A percentile compares a stretch with the other conserved stretches of the same genome.
phyloP scores from a whole-genome alignment of 2,113 vertebrate genomes.

The Tetrax tetrax region DNA sequence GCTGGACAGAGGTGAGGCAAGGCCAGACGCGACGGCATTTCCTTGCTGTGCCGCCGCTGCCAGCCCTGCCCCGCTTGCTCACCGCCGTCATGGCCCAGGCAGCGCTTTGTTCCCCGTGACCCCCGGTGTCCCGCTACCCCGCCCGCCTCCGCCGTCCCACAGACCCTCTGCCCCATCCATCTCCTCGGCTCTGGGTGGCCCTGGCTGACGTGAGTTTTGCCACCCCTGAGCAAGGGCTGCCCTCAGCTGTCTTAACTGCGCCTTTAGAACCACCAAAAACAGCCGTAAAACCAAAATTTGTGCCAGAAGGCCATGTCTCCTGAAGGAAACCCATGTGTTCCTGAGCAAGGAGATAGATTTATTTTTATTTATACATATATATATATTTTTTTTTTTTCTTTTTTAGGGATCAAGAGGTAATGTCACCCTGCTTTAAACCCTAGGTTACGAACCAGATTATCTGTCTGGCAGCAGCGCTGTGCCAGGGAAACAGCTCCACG shows the following conservation, averaged over 20 bases:
- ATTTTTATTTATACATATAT: no score
- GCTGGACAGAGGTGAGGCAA: neutral
- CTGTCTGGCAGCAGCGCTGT: accelerated
- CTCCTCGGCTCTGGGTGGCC: neutral
- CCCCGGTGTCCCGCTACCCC: neutral
- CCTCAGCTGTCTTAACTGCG: no score
- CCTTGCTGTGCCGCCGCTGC: neutral
- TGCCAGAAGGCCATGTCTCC: accelerated
- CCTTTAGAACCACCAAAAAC: neutral
- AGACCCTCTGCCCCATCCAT: accelerated
- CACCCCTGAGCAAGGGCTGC: neutral
- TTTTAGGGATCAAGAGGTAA: neutral
- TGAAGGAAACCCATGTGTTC: neutral
- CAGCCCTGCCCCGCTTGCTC: conserved; percentile 46
- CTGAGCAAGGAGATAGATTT: neutral
- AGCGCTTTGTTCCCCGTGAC: no score
- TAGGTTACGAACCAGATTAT: neutral
- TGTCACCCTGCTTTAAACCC: neutral
- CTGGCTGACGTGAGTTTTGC: neutral
- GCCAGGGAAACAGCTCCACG: neutral
- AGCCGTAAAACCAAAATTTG: accelerated
- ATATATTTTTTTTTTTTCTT: no score
- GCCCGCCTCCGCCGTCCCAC: accelerated
- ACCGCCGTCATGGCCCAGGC: accelerated
- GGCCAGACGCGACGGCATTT: conserved; percentile 21